Evolutionary conservation across 1,140 invertebrate genomes (phyloP), one percentile per base, ranked within the genome.

Genomic region (Melitaea cinxia): DNA sequence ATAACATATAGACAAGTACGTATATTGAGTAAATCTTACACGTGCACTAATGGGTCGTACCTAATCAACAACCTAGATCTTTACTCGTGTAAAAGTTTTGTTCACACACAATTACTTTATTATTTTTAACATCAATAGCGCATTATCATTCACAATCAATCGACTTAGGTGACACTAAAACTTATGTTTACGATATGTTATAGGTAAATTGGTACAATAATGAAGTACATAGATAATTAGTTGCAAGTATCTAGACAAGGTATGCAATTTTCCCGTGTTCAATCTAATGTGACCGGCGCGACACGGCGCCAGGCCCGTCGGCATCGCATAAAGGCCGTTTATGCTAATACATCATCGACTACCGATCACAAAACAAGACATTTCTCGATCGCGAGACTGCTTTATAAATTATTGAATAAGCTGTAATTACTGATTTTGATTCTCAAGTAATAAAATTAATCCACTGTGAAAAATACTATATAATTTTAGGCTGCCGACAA

Each of bases 351-450:
- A 70, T 78, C 77, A 82, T 77, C 76, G 80, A 74, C 73, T 66
- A 73, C 67, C 39, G 65, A 67, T 67, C 67, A 63, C 63, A 77
- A 65, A 65, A 75, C 70, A 77, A 69, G 64, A 73, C 73, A 81
- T 84, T 82, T 83, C 75, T 81, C 73, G 78, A 77, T 72, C 69
- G 72, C 76, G 75, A 66, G 72, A 80, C 82, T 78, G 70, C 76
- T 47, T 85, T 84, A 85, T 85, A 81, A 82, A 85, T 88, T 82
- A 87, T 87, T 83, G 68, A 86, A 85, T 86, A 73, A 77, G 67
- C 73, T 81, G 74, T 83, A 85, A 82, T 84, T 83, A 72, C 73
- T 59, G 50, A 62, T 72, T 72, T 67, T 58, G 39, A 47, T 47
- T 23, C 42, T 47, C 53, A 49, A 57, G 28, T 37, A 49, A 49